Evolutionary conservation across 2,113 vertebrate species (phyloP).

Genomic region (Perognathus longimembris): DNA sequence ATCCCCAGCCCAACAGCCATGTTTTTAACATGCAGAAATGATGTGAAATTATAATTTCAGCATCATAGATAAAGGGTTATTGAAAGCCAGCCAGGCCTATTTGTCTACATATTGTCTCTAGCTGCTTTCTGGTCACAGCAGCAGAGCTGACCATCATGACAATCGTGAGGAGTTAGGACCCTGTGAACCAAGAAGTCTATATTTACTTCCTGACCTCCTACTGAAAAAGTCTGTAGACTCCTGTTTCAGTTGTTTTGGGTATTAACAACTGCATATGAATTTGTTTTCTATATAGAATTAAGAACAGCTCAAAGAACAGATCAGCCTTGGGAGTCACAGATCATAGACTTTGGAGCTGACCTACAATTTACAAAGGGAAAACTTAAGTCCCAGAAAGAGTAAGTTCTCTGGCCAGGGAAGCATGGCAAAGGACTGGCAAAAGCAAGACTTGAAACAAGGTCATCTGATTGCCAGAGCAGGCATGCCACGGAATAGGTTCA

Average conservation of each 20-base stretch:
- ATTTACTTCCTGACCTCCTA: not conserved
- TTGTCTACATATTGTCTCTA: too few species aligned
- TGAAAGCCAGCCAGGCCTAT: not conserved
- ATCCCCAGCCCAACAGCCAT: too few species aligned
- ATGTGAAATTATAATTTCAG: slow-evolving; percentile 38
- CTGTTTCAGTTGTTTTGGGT: not conserved
- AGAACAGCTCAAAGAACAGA: slow-evolving; percentile 43
- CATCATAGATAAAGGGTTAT: not conserved
- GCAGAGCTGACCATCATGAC: not conserved
- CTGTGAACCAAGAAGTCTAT: not conserved
- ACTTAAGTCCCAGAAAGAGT: not conserved
- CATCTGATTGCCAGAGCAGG: not conserved
- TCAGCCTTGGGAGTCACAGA: slow-evolving; percentile 7
- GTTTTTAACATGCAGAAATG: not conserved
- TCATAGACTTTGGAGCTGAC: slow-evolving; percentile 29
- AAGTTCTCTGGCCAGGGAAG: slow-evolving; percentile 13
- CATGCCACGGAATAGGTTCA: not conserved
- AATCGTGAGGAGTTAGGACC: not conserved
- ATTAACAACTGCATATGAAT: slow-evolving; percentile 48
- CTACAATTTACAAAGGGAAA: slow-evolving; percentile 23
- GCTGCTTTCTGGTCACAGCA: too few species aligned
- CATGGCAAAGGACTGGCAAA: not conserved
- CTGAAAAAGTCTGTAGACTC: not conserved
- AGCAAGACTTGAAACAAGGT: slow-evolving; percentile 12
- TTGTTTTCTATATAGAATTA: slow-evolving; percentile 20